Base-by-base conservation (phyloP, 2,113 vertebrate species). In the Chlorocebus sabaeus region DNA sequence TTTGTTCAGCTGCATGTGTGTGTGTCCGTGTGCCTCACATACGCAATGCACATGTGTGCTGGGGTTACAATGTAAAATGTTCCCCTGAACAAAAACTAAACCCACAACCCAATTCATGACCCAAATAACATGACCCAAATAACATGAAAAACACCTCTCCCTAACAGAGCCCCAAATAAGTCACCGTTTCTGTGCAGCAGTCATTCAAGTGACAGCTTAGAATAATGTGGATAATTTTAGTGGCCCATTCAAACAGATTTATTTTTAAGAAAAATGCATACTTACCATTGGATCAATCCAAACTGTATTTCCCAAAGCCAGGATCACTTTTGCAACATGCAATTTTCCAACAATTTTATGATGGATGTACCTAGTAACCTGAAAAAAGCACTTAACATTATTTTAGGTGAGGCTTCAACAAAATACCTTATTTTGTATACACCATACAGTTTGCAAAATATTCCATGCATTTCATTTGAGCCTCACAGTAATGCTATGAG, bases 211-310 rank as follows among this genome's bases (percentile, higher is more conserved):
- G 48, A 70, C 3, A 80, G 18, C 45, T n/a, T 30, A 18, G 70
- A 93, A 43, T 70, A 61, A 48, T 40, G 2, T 48, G 32, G 22
- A 11, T 70, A n/a, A 90, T 25, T 93, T 85, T 16, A 86, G 67
- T 40, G 48, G 30, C 17, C 45, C 57, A 35, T 48, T 70, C 59
- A 72, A 84, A 89, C 3, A 32, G 45, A n/a, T 40, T 75, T 90
- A 23, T 68, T 93, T 84, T 27, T 45, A 85, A 90, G 45, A 84
- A 57, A 93, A 38, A 27, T 43, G 22, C 57, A 18, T 82, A 98
- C 98, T 81, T 98, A 99, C 99, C 99, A 99, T 99, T 9, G 99
- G 99, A 98, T 99, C 99, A 61, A 99, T 97, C 99, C 99, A 99
- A 95, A 99, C 67, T 0, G 99, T 99, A 93, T 98, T 99, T 96